Evolutionary conservation across 2,888 invertebrate genomes (phyloP).

Genomic region (Hoplodrina blanda): DNA sequence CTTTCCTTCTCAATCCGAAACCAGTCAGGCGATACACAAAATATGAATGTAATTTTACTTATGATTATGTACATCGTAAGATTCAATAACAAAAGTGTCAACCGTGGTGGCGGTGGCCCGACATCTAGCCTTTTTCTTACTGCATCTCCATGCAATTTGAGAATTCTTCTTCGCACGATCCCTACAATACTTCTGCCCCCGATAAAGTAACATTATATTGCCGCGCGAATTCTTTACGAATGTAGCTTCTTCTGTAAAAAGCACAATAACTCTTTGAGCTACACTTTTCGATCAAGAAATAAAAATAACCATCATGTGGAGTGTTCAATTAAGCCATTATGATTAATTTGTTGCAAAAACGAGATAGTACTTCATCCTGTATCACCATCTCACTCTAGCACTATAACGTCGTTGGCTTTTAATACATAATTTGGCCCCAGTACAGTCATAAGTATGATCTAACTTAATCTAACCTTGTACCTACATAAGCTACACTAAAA

Average conservation of each 20-base stretch:
- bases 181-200: conserved; percentile 37
- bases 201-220: conserved; percentile 39
- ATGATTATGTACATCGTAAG: conserved; percentile 42
- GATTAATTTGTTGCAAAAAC: background rate
- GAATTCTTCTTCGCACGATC: conserved; percentile 35
- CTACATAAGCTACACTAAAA: too few species aligned
- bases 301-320: too few species aligned
- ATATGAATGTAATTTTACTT: conserved; percentile 5
- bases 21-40: too few species aligned
- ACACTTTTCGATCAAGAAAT: background rate
- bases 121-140: conserved; percentile 53
- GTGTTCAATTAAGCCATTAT: background rate
- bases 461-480: too few species aligned
- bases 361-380: background rate
- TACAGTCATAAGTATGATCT: too few species aligned
- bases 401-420: too few species aligned
- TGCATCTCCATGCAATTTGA: conserved; percentile 42
- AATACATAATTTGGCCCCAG: too few species aligned
- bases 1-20: too few species aligned
- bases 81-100: conserved; percentile 10
- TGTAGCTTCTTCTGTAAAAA: conserved; percentile 38
- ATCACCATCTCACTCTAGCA: too few species aligned
- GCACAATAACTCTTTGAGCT: background rate
- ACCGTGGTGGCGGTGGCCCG: conserved; percentile 34
- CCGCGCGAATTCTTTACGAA: conserved; percentile 47